Percentiles rank a stretch among this genome's conserved stretches.
phyloP scores from a whole-genome alignment of 2,113 vertebrate genomes.

The Hippolais icterina region DNA sequence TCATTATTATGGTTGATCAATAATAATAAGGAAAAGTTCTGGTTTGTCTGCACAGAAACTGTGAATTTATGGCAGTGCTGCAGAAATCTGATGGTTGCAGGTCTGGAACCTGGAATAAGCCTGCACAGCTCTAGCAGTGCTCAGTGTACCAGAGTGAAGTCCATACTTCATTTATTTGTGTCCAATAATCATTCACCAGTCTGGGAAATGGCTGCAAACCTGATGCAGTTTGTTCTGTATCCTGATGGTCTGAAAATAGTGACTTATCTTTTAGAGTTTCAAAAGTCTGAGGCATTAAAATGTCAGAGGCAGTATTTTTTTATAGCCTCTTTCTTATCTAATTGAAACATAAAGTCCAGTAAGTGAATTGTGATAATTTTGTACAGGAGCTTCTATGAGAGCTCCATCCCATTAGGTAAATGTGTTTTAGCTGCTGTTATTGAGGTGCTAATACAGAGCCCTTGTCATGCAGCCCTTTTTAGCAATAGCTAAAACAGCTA shows the following conservation, averaged over 20 bases:
- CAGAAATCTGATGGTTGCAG: background rate
- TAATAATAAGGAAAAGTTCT: background rate
- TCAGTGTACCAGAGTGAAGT: too few species aligned
- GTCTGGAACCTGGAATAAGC: background rate
- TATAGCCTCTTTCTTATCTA: slow-evolving; percentile 47
- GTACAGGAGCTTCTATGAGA: slow-evolving; percentile 43
- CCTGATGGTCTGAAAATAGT: background rate
- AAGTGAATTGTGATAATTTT: slow-evolving; percentile 66
- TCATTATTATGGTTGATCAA: background rate
- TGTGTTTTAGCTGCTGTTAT: slow-evolving; percentile 66
- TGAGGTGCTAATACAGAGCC: slow-evolving; percentile 54
- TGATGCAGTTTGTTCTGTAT: background rate
- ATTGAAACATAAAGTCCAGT: slow-evolving; percentile 51
- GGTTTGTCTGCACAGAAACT: background rate
- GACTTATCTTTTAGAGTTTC: background rate
- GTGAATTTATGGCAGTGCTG: background rate
- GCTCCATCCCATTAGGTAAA: slow-evolving; percentile 60
- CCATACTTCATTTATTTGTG: background rate
- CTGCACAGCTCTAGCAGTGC: background rate
- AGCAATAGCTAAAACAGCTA: background rate
- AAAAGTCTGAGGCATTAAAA: slow-evolving; percentile 19
- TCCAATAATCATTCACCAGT: background rate
- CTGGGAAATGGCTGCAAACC: background rate
- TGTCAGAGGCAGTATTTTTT: slow-evolving; percentile 38
- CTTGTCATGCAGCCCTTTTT: slow-evolving; percentile 62